A percentile compares a stretch with the other conserved stretches of the same genome.
Evolutionary conservation across 2,113 vertebrate species (phyloP).

Genomic region (Notarius lentiginosus): DNA sequence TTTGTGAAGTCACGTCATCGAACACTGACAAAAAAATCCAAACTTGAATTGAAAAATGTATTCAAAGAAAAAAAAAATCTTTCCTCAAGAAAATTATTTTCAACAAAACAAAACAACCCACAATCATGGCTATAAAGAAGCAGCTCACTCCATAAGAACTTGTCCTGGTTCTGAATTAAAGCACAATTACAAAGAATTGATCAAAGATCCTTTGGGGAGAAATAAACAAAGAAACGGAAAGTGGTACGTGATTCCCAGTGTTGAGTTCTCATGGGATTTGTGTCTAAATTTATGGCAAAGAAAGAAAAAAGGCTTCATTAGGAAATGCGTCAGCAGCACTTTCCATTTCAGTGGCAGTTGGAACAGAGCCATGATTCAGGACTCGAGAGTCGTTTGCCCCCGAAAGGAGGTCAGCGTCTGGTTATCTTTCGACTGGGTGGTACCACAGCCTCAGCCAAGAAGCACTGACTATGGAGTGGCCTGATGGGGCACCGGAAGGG

Average conservation of each 20-base stretch:
- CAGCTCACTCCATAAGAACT: neutral
- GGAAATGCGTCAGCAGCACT: neutral
- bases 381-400: constrained; percentile 52
- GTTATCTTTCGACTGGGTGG: constrained; percentile 57
- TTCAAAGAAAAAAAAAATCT: too few species aligned
- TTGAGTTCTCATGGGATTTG: neutral
- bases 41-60: too few species aligned
- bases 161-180: neutral
- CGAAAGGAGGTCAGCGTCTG: constrained; percentile 48
- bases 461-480: constrained; percentile 37
- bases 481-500: constrained; percentile 58
- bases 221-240: neutral
- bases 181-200: neutral
- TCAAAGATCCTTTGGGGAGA: neutral
- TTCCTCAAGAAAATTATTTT: too few species aligned
- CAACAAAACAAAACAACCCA: neutral
- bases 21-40: too few species aligned
- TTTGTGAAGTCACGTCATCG: too few species aligned
- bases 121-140: neutral
- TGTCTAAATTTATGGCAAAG: neutral
- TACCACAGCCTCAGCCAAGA: constrained; percentile 42
- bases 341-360: constrained; percentile 30
- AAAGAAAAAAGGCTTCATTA: neutral
- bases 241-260: neutral
- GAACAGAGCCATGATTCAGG: constrained; percentile 48